Conservation (phyloP, 2,888 invertebrate species). For the Microchrysa polita region DNA sequence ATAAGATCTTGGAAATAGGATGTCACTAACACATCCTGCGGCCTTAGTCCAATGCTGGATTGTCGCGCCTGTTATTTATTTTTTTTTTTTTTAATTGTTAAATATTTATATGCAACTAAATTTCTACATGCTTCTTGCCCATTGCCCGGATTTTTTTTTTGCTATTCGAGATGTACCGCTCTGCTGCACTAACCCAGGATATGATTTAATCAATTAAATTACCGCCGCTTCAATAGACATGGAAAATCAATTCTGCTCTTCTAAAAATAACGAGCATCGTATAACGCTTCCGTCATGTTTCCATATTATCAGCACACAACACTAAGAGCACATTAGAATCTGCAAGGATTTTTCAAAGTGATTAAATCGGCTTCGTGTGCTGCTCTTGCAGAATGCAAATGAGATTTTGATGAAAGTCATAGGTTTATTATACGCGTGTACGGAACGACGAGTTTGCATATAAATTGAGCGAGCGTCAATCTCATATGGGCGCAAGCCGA, state of each 20-base stretch:
- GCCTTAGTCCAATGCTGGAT: too few relatives aligned
- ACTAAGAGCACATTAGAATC: background rate
- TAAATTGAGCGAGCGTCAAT: background rate
- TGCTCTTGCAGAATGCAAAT: background rate
- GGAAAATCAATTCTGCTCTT: background rate
- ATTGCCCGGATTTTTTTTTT: too few relatives aligned
- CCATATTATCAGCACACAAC: background rate
- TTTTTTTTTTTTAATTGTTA: too few relatives aligned
- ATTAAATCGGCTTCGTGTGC: background rate
- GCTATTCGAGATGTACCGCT: too few relatives aligned
- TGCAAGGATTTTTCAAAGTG: background rate
- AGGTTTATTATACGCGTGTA: too few relatives aligned
- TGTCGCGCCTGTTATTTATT: too few relatives aligned
- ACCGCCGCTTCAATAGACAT: background rate
- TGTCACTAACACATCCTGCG: too few relatives aligned
- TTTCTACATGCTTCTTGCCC: too few relatives aligned
- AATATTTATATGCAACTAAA: too few relatives aligned
- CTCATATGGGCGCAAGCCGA: background rate
- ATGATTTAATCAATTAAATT: conserved; percentile 6
- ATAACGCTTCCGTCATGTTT: background rate
- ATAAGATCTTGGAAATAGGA: too few relatives aligned
- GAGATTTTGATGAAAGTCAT: background rate
- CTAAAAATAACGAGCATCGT: background rate
- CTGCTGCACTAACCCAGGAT: too few relatives aligned
- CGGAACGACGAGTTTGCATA: too few relatives aligned